phyloP scores from a whole-genome alignment of 2,888 invertebrate genomes.

The Drosophila mettleri region DNA sequence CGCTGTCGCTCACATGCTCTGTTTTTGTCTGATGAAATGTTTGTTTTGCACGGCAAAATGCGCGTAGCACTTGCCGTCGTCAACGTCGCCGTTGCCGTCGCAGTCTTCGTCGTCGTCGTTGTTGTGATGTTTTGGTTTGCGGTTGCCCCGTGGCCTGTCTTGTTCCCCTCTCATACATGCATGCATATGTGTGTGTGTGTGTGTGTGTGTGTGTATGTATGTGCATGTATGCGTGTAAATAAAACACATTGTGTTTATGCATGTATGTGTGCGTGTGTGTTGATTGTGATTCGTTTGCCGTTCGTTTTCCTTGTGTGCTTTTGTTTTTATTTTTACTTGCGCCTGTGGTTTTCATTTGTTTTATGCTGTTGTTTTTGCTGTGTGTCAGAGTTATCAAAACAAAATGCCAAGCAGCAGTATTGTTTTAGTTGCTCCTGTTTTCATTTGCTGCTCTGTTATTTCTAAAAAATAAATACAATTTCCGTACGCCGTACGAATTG shows the following conservation, averaged over 20 bases:
- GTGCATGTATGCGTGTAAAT: constrained; percentile 12
- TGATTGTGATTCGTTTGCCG: constrained; percentile 61
- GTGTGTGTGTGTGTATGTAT: not conserved
- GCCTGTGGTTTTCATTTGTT: constrained; percentile 62
- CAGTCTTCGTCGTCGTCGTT: constrained; percentile 17
- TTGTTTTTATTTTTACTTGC: constrained; percentile 52
- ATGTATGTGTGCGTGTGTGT: constrained; percentile 21
- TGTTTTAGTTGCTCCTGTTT: constrained; percentile 53
- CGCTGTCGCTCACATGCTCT: constrained; percentile 47
- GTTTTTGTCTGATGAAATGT: constrained; percentile 75
- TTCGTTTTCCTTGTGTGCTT: constrained; percentile 48
- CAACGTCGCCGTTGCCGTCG: not conserved
- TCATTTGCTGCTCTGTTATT: constrained; percentile 58
- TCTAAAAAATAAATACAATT: constrained; percentile 64
- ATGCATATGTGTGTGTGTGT: no score
- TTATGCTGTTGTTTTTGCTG: constrained; percentile 52
- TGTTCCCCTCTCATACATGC: not conserved
- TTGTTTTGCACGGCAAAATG: constrained; percentile 80
- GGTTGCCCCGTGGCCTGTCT: constrained; percentile 59
- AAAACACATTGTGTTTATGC: constrained; percentile 12
- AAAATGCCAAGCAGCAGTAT: constrained; percentile 61
- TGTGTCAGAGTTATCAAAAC: constrained; percentile 79
- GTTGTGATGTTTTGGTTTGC: constrained; percentile 63
- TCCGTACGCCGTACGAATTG: constrained; percentile 31
- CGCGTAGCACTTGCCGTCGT: constrained; percentile 69